Evolutionary conservation across 1,140 invertebrate genomes (phyloP).

Genomic region (Meloidogyne chitwoodi): DNA sequence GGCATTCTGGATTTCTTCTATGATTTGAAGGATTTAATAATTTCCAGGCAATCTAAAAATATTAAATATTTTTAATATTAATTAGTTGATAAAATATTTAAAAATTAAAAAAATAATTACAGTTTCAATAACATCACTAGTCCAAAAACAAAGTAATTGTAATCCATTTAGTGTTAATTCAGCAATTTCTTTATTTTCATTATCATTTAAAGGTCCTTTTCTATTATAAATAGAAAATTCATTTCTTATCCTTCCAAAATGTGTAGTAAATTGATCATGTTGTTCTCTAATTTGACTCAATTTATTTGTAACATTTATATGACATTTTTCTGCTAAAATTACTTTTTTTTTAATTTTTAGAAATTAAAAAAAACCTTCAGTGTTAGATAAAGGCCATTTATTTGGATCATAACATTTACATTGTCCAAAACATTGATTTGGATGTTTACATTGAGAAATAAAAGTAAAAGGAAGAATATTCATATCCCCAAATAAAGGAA

Average conservation of each 20-base stretch:
- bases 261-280: slow-evolving; percentile 94
- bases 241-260: slow-evolving; percentile 88
- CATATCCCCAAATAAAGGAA: slow-evolving; percentile 98
- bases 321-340: slow-evolving; percentile 67
- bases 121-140: slow-evolving; percentile 89
- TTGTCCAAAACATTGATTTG: slow-evolving; percentile 62
- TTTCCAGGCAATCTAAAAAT: slow-evolving; percentile 73
- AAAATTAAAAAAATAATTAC: slow-evolving; percentile 41
- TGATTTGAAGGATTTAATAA: slow-evolving; percentile 94
- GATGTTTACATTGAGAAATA: slow-evolving; percentile 78
- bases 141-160: slow-evolving; percentile 91
- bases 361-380: slow-evolving; percentile 62
- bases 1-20: slow-evolving; percentile 89
- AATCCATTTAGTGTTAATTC: slow-evolving; percentile 85
- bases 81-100: not conserved
- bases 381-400: slow-evolving; percentile 83
- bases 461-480: slow-evolving; percentile 98
- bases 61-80: not conserved
- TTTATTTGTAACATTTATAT: slow-evolving; percentile 92
- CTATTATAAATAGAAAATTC: slow-evolving; percentile 67
- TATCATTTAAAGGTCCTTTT: slow-evolving; percentile 77
- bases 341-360: no score
- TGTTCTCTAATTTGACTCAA: slow-evolving; percentile 89
- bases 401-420: slow-evolving; percentile 72
- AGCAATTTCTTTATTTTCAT: slow-evolving; percentile 84